Base-by-base conservation (phyloP, 2,888 invertebrate species). In the Drosophila greeni region DNA sequence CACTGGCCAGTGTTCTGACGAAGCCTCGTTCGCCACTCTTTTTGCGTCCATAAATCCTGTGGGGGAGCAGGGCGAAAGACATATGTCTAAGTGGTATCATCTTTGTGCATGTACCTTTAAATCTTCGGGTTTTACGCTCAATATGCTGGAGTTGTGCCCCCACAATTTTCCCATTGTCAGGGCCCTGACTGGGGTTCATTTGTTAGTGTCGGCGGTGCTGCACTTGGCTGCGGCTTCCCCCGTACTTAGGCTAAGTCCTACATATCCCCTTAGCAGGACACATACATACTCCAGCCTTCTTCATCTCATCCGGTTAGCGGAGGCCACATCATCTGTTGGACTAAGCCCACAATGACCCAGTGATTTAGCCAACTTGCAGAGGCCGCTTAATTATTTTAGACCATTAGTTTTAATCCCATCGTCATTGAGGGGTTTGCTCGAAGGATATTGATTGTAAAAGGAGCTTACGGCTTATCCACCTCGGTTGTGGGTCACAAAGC, bases 121-220 rank as follows among this genome's bases (percentile, higher is more conserved):
- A 78, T 80, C 81, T 78, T 74, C 72, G 55, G 75, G 76, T 79
- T 80, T 79, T 81, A 80, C 75, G 79, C 79, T 80, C 79, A 81
- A 80, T 80, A 76, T 80, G 76, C 59, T 67, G 2, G 34, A 51
- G 40, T 5, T 36, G 6, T 36, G n/a, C 24, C 42, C 42, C 42
- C 1, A 16, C 43, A 47, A 39, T 26, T 64, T 57, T n/a, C n/a
- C 60, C 77, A 69, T 70, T 75, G 77, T 81, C 78, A 68, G 73
- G 66, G 56, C 53, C 45, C 52, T 29, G 68, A 70, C 75, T 75
- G 68, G 70, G 69, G 55, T 77, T 77, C 85, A 81, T 82, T 84
- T 82, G 73, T 84, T 83, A 82, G 76, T 84, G 85, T 84, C 83
- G 77, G 78, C 74, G 75, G 77, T 71, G 65, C 53, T 76, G 81